These are phyloP conservation scores for Smittia sp. DNA, from an alignment of 2,888 invertebrate species.

Conservation along the genomic window DNA sequence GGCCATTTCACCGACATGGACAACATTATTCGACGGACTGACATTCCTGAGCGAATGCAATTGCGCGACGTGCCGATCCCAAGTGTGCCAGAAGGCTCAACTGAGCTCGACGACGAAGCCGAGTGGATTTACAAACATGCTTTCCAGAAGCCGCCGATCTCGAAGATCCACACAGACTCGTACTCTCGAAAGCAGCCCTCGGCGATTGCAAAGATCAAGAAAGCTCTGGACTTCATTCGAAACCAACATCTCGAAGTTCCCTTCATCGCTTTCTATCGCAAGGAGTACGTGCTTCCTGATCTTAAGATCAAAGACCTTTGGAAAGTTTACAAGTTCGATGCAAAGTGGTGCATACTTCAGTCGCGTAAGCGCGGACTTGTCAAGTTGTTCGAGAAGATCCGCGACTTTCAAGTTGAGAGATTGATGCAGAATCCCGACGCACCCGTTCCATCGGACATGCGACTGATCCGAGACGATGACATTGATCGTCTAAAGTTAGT, in stretches of 20 bases:
- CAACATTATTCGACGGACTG: slow-evolving; percentile 83
- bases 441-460: slow-evolving; percentile 76
- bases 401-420: slow-evolving; percentile 80
- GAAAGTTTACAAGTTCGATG: slow-evolving; percentile 96
- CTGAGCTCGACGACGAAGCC: slow-evolving; percentile 89
- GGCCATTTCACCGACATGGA: slow-evolving; percentile 94
- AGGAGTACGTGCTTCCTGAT: slow-evolving; percentile 95
- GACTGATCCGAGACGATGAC: slow-evolving; percentile 82
- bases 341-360: slow-evolving; percentile 89
- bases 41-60: slow-evolving; percentile 90
- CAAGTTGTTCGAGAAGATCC: slow-evolving; percentile 85
- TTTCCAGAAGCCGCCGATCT: slow-evolving; percentile 79
- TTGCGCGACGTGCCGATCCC: slow-evolving; percentile 83
- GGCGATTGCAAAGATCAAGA: slow-evolving; percentile 84
- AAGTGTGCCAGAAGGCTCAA: slow-evolving; percentile 74
- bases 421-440: slow-evolving; percentile 79
- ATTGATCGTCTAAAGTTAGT: slow-evolving; percentile 73
- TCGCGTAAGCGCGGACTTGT: slow-evolving; percentile 79
- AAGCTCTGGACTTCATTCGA: slow-evolving; percentile 92
- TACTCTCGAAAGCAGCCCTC: slow-evolving; percentile 61
- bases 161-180: slow-evolving; percentile 65
- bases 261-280: slow-evolving; percentile 97
- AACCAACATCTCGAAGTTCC: slow-evolving; percentile 96
- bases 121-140: slow-evolving; percentile 97
- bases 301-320: slow-evolving; percentile 93